Evolutionary conservation across 2,797 vertebrate genomes (phyloP), one percentile per base, ranked within the genome.

Genomic region (Alectoris magna): DNA sequence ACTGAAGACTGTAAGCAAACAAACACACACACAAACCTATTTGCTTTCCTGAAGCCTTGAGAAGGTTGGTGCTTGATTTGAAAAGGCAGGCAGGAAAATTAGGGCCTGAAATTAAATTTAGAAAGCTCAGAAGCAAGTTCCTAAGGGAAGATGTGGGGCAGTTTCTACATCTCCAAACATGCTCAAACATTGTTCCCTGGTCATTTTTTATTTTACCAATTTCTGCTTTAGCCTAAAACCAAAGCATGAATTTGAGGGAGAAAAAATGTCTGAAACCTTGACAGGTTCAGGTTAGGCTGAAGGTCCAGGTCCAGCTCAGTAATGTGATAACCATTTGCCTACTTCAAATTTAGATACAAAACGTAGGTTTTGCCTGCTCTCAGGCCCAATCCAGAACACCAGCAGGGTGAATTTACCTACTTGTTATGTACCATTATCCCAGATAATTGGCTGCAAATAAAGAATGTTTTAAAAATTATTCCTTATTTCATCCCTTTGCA

Each of bases 11-110:
- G 69, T 80, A 79, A 89, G 92, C 83, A 95, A 90, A 85, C 80
- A 93, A 66, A 85, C 70, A 79, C 87, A 93, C 76, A 94, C 90
- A 84, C 74, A 92, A 69, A 87, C 64, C 39, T 75, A 26, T 63
- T 75, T 88, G 31, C 34, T 81, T 88, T 90, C 48, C 49, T 46
- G 4, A 18, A 4, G 22, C 38, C 48, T 86, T 67, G 73, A 53
- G 55, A 77, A 85, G 67, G 70, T 67, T 64, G 1, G 3, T 64
- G 34, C n/a, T 64, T 51, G 46, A 76, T 49, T 29, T 60, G 46
- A 88, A 92, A 86, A 92, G 15, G 39, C 41, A 88, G 58, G 31
- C 26, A 56, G 66, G 39, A 77, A 91, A 87, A 62, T 53, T 14
- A 77, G 14, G 85, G 10, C 22, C 43, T 67, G 78, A 88, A 75